phyloP scores from a whole-genome alignment of 2,888 invertebrate species.

The Lithophane semibrunnea region DNA sequence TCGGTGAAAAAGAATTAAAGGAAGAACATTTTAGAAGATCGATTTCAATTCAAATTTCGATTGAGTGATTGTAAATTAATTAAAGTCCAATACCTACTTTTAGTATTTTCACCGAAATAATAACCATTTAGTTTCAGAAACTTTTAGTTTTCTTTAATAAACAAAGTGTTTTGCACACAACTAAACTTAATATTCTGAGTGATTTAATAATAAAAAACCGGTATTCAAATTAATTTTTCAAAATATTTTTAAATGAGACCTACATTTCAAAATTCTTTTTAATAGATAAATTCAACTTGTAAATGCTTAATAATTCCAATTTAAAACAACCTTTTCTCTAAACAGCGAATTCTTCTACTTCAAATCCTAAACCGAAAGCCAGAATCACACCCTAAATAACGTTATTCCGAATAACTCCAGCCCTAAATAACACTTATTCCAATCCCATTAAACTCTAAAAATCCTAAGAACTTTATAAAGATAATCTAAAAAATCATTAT shows the following conservation, averaged over 20 bases:
- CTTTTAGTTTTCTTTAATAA: not conserved
- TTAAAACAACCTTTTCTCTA: too few species aligned
- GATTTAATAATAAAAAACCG: not conserved
- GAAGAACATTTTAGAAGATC: not conserved
- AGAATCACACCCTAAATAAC: not conserved
- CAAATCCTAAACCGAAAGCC: not conserved
- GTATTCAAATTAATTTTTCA: too few species aligned
- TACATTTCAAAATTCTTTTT: too few species aligned
- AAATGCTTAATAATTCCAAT: not conserved
- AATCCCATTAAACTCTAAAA: not conserved
- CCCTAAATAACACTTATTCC: not conserved
- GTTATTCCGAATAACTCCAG: not conserved
- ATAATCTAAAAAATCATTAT: slow-evolving; percentile 3
- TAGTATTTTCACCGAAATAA: not conserved
- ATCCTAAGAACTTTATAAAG: not conserved
- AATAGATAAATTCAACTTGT: too few species aligned
- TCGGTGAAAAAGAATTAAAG: not conserved
- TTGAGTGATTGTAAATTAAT: not conserved
- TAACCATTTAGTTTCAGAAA: not conserved
- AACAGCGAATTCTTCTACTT: not conserved
- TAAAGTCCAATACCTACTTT: not conserved
- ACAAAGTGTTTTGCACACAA: not conserved
- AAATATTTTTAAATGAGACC: too few species aligned
- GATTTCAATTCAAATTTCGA: not conserved
- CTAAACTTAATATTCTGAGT: not conserved